phyloP scores from a whole-genome alignment of 2,888 invertebrate species.

The Syrphus vitripennis region DNA sequence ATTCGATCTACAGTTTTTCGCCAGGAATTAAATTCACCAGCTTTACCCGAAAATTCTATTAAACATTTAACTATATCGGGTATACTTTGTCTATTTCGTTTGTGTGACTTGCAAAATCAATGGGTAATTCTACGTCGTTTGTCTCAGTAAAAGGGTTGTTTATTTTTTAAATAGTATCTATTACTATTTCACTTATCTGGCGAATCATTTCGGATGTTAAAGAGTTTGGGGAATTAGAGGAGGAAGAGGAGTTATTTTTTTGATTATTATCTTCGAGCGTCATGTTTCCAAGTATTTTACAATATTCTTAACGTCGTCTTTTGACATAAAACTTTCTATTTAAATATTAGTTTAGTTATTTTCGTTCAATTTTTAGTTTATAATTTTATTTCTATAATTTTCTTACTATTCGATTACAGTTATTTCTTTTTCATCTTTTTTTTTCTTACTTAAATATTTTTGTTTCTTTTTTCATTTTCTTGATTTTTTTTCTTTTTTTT shows the following conservation, averaged over 20 bases:
- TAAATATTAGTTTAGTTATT: no score
- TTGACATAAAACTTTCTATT: no score
- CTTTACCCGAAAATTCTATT: background rate
- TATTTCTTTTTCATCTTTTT: no score
- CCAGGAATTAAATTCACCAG: background rate
- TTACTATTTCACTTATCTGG: background rate
- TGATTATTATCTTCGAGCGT: no score
- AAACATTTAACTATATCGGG: background rate
- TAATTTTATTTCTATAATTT: no score
- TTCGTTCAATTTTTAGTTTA: no score
- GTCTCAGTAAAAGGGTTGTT: background rate
- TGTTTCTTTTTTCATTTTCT: no score
- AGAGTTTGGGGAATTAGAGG: background rate
- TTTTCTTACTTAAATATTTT: no score
- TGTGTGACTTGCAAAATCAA: background rate
- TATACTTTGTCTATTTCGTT: background rate
- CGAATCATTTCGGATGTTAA: background rate
- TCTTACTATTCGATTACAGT: no score
- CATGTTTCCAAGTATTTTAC: no score
- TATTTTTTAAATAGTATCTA: background rate
- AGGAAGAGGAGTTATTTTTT: background rate
- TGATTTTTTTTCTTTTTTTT: no score
- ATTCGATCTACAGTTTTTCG: background rate
- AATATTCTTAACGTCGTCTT: no score
- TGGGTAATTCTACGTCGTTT: background rate